A percentile compares a stretch with the other conserved stretches of the same genome.
phyloP scores from a whole-genome alignment of 2,113 vertebrate species.

The Rhinopithecus roxellana region DNA sequence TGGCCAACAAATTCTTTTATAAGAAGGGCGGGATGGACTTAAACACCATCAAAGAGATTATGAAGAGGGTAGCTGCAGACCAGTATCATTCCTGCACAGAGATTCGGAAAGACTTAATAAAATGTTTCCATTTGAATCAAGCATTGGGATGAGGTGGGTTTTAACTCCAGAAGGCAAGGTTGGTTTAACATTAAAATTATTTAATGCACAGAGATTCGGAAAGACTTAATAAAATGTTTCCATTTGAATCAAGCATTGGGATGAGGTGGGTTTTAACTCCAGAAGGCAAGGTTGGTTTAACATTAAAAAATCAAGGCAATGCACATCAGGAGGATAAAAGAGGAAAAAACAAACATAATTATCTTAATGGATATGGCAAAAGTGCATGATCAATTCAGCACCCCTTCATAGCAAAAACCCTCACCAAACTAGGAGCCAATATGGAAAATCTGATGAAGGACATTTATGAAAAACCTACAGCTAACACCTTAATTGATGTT shows the following conservation, averaged over 20 bases:
- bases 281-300: not conserved
- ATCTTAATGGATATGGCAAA: not conserved
- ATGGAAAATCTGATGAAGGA: not conserved
- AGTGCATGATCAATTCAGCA: rapidly evolving
- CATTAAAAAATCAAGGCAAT: no score
- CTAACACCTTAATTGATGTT: not conserved
- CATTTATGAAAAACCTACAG: not conserved
- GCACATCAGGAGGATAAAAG: not conserved
- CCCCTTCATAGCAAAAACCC: no score
- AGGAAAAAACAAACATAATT: not conserved
- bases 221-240: not conserved
- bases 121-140: not conserved
- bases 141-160: no score
- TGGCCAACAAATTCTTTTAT: not conserved
- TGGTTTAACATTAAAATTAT: not conserved
- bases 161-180: not conserved
- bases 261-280: not conserved
- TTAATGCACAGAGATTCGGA: not conserved
- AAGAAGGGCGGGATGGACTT: not conserved
- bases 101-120: not conserved
- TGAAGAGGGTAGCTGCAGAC: no score
- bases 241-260: no score
- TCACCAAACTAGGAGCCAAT: rapidly evolving
- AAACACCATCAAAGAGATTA: not conserved
- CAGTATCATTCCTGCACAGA: not conserved